Conservation (phyloP, 1,140 invertebrate genomes). For the Hypothenemus hampei region DNA sequence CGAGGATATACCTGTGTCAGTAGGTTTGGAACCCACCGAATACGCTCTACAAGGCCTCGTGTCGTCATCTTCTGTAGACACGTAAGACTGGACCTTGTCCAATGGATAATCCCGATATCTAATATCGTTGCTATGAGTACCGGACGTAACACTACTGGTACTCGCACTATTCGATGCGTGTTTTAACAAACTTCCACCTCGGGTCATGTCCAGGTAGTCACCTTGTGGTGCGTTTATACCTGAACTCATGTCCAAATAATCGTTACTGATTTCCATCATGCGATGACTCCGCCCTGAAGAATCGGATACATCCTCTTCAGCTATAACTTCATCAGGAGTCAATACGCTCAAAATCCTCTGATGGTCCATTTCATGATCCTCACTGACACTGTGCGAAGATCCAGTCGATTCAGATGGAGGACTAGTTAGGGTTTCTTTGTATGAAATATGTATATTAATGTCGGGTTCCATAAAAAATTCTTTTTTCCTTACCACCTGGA, state of each 20-base stretch:
- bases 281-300: slow-evolving; percentile 50
- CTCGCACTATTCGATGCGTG: slow-evolving; percentile 56
- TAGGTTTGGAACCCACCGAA: slow-evolving; percentile 72
- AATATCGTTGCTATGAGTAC: slow-evolving; percentile 60
- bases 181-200: slow-evolving; percentile 43
- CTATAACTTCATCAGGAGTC: slow-evolving; percentile 58
- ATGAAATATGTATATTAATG: not conserved
- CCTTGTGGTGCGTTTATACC: too few relatives aligned
- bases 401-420: slow-evolving; percentile 64
- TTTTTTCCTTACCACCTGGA: slow-evolving; percentile 44
- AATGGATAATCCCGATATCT: slow-evolving; percentile 60
- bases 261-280: slow-evolving; percentile 55
- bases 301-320: slow-evolving; percentile 42
- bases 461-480: not conserved
- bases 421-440: slow-evolving; percentile 56
- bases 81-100: slow-evolving; percentile 62
- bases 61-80: slow-evolving; percentile 53
- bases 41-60: slow-evolving; percentile 71
- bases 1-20: slow-evolving; percentile 38
- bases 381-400: slow-evolving; percentile 64
- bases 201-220: slow-evolving; percentile 43
- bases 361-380: slow-evolving; percentile 46
- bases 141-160: slow-evolving; percentile 68
- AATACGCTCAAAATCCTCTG: slow-evolving; percentile 49
- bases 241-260: slow-evolving; percentile 61